These are phyloP conservation scores for Liolophura sinensis DNA, from an alignment of 1,140 invertebrate genomes.

Conservation along the genomic window DNA sequence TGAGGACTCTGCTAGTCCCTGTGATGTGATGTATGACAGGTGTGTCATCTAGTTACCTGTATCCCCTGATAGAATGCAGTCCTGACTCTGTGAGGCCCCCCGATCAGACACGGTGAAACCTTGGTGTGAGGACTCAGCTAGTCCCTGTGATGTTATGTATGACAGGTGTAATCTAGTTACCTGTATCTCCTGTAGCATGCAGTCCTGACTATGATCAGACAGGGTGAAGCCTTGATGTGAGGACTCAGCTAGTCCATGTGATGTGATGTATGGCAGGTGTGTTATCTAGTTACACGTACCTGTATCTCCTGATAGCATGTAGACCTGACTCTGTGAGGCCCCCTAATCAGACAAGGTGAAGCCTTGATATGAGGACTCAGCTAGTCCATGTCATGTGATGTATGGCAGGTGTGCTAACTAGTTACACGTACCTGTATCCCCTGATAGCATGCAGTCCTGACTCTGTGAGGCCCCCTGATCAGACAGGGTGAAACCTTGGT, in stretches of 20 bases:
- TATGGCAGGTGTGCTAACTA: neutral
- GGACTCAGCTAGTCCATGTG: neutral
- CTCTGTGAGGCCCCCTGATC: slow-evolving; percentile 1
- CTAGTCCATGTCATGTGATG: slow-evolving; percentile 19
- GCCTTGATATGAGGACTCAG: slow-evolving; percentile 11
- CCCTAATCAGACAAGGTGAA: neutral
- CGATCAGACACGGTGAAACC: neutral
- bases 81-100: slow-evolving; percentile 1
- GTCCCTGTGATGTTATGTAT: slow-evolving; percentile 15
- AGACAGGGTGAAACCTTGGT: too few relatives aligned
- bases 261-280: neutral
- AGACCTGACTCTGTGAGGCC: slow-evolving; percentile 18
- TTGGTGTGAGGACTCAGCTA: slow-evolving; percentile 15
- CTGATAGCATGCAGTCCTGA: neutral
- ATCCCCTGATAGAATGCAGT: neutral
- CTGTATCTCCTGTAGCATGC: neutral
- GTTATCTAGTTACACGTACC: slow-evolving; percentile 14
- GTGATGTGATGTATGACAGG: neutral
- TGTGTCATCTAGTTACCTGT: neutral
- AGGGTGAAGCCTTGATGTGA: neutral
- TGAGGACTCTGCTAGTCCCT: slow-evolving; percentile 16
- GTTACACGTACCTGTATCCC: neutral
- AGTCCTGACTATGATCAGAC: neutral
- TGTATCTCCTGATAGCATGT: slow-evolving; percentile 19
- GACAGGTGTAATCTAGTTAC: neutral